Conservation (phyloP, 2,113 vertebrate genomes). For the Proterorhinus semilunaris region DNA sequence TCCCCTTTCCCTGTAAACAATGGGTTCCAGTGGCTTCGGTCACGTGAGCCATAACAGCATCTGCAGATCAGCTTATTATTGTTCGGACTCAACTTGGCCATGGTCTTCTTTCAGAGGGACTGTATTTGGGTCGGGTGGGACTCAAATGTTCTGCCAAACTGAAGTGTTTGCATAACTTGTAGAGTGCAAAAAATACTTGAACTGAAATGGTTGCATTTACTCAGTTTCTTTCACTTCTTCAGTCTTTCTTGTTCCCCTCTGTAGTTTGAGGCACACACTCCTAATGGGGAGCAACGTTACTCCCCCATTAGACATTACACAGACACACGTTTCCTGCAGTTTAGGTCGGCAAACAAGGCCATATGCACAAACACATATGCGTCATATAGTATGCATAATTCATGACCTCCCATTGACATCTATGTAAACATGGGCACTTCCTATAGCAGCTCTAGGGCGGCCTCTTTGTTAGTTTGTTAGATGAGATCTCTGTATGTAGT, state of each 20-base stretch:
- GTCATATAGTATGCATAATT: slow-evolving; percentile 58
- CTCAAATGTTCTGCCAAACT: slow-evolving; percentile 59
- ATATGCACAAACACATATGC: slow-evolving; percentile 16
- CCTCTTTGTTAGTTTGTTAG: slow-evolving; percentile 31
- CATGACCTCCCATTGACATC: slow-evolving; percentile 55
- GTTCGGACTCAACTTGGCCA: slow-evolving; percentile 46
- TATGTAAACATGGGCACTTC: slow-evolving; percentile 56
- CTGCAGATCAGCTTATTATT: slow-evolving; percentile 61
- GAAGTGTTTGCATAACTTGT: slow-evolving; percentile 55
- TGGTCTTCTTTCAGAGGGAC: slow-evolving; percentile 17
- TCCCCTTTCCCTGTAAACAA: slow-evolving; percentile 49
- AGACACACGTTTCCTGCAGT: slow-evolving; percentile 32
- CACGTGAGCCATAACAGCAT: slow-evolving; percentile 43
- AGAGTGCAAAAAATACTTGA: slow-evolving; percentile 32
- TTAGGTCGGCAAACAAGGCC: slow-evolving; percentile 40
- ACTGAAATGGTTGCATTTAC: slow-evolving; percentile 64
- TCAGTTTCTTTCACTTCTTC: slow-evolving; percentile 26
- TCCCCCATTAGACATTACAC: slow-evolving; percentile 29
- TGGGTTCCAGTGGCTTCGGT: slow-evolving; percentile 39
- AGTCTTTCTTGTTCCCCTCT: slow-evolving; percentile 27
- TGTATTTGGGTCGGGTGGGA: slow-evolving; percentile 36
- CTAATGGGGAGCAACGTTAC: slow-evolving; percentile 39
- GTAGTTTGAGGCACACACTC: slow-evolving; percentile 25
- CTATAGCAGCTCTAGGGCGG: slow-evolving; percentile 17
- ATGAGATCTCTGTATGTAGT: neutral